Conservation (phyloP, 1,140 invertebrate genomes). For the Pseudomyrmex pallidus region DNA sequence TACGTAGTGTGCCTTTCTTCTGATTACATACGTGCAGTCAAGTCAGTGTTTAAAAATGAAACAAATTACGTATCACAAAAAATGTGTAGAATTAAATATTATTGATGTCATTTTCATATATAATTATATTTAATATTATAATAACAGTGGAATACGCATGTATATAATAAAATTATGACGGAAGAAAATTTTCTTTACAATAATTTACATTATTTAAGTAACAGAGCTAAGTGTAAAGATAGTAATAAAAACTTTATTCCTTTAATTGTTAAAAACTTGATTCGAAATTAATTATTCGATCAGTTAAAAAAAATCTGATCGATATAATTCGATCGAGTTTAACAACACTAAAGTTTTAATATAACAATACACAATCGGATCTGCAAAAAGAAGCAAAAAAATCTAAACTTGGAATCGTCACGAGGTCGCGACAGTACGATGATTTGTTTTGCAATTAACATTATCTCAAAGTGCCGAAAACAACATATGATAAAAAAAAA, state of each 20-base stretch:
- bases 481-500: conserved; percentile 13
- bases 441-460: background rate
- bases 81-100: conserved; percentile 12
- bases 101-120: conserved; percentile 32
- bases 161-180: conserved; percentile 22
- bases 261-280: too few species aligned
- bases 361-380: background rate
- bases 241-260: too few species aligned
- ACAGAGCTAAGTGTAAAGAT: too few species aligned
- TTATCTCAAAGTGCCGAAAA: background rate
- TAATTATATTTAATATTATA: conserved; percentile 8
- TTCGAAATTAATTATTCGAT: conserved; percentile 16
- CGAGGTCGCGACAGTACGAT: background rate
- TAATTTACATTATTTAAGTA: conserved; percentile 29
- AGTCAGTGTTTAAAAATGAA: background rate
- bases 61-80: background rate
- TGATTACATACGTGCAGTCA: background rate
- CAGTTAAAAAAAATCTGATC: background rate
- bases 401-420: conserved; percentile 1
- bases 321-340: background rate
- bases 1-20: background rate
- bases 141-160: background rate
- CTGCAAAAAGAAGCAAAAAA: too few species aligned
- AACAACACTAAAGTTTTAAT: background rate
- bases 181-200: conserved; percentile 1